Evolutionary conservation across 2,113 vertebrate genomes (phyloP), one percentile per base, ranked within the genome.

Genomic region (Nerophis lumbriciformis): DNA sequence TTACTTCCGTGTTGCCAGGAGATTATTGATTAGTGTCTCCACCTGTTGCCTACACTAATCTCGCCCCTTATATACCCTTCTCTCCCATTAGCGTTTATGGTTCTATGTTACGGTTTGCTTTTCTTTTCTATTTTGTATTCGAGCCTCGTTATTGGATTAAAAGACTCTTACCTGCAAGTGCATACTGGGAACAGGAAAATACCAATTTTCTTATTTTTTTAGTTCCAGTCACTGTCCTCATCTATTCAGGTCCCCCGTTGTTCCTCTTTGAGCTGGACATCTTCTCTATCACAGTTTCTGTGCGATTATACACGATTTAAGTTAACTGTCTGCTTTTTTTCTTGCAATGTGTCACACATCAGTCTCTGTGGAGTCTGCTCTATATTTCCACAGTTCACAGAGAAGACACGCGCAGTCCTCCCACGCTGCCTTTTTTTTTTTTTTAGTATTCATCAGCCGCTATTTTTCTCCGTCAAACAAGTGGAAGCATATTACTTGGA

Each of bases 371-470:
- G 63, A 70, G 42, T 5, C 1, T 6, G 1, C 59, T 6, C 45
- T 4, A 28, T 6, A 51, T 50, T 65, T 66, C 79, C 51, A n/a
- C 53, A 44, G 74, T 72, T 83, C 69, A 64, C 66, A 76, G 63
- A 54, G 51, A 52, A 71, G 68, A 53, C 37, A 28, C 47, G 47
- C 53, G 49, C 72, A 39, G 45, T 76, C 80, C 65, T 68, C 77
- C 78, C 78, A 77, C 72, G 14, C 71, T 61, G 58, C 14, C 69
- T 19, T 19, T 28, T 28, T 28, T 4, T 3, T 28, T 28, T 70
- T 16, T 50, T 84, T 75, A 37, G 65, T 56, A 71, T 75, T 75
- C 70, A 73, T n/a, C 62, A 47, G 64, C 69, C 83, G 66, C 81
- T 48, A 14, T 35, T 69, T 63, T 59, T 8, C 59, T 61, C 86